Conservation (phyloP, 2,113 vertebrate species). For the Turnix velox region DNA sequence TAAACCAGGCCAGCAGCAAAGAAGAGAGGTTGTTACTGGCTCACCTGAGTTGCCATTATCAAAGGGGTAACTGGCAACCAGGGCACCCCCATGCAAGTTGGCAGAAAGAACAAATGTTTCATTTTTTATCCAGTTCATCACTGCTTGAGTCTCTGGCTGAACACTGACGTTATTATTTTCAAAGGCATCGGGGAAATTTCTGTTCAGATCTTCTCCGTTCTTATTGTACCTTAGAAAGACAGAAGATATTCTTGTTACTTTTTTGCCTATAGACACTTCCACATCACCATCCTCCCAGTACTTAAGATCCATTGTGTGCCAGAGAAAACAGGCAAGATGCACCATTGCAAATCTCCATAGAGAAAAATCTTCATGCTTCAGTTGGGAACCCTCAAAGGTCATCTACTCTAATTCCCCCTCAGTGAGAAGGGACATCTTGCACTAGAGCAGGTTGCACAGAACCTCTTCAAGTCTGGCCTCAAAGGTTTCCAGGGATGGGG, state of each 20-base stretch:
- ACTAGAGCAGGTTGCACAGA: no score
- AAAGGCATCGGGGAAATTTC: slow-evolving; percentile 91
- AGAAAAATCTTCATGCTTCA: no score
- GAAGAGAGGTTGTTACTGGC: neutral
- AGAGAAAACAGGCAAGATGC: neutral
- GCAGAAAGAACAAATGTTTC: slow-evolving; percentile 93
- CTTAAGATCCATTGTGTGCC: neutral
- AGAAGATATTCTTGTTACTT: neutral
- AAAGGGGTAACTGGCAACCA: slow-evolving; percentile 94
- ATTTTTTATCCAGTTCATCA: slow-evolving; percentile 85
- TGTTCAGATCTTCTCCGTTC: slow-evolving; percentile 86
- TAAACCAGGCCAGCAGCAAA: neutral
- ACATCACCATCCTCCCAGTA: neutral
- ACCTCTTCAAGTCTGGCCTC: no score
- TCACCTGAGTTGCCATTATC: slow-evolving; percentile 87
- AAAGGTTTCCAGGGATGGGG: no score
- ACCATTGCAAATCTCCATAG: neutral
- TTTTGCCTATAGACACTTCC: neutral
- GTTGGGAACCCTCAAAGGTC: no score
- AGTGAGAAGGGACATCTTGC: no score
- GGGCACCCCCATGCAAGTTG: slow-evolving; percentile 91
- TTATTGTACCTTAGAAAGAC: slow-evolving; percentile 80
- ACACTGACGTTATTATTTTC: neutral
- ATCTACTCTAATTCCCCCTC: no score
- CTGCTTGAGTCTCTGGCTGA: slow-evolving; percentile 85